phyloP scores from a whole-genome alignment of 2,113 vertebrate genomes.

The Edolisoma coerulescens region DNA sequence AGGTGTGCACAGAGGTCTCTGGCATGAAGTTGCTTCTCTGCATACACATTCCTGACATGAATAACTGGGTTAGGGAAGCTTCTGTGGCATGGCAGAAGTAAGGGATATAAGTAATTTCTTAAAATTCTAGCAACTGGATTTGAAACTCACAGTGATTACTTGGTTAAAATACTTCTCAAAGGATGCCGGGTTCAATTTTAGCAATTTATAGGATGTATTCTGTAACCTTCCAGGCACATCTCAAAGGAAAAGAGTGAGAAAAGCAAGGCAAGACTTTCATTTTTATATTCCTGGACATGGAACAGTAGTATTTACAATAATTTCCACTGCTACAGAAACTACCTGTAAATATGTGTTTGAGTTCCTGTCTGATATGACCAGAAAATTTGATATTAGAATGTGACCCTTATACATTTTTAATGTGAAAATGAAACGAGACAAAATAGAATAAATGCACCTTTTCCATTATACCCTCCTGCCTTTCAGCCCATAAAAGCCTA shows the following conservation, averaged over 20 bases:
- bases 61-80: background rate
- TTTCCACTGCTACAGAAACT: background rate
- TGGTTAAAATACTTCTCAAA: background rate
- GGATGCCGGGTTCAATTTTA: background rate
- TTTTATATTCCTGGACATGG: background rate
- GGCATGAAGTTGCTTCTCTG: background rate
- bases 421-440: background rate
- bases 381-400: background rate
- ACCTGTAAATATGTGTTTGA: background rate
- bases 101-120: background rate
- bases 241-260: background rate
- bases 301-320: background rate
- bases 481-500: background rate
- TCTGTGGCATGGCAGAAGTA: background rate
- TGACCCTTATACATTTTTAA: background rate
- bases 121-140: background rate
- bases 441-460: background rate
- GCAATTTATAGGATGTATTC: background rate
- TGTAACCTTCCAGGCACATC: background rate
- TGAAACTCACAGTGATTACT: background rate
- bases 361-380: background rate
- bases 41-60: background rate
- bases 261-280: background rate
- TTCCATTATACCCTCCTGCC: background rate
- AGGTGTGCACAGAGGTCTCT: background rate